A percentile compares a stretch with the other conserved stretches of the same genome.
These are phyloP conservation scores for Thalpophila matura DNA, from an alignment of 2,888 invertebrate genomes.

Conservation along the genomic window DNA sequence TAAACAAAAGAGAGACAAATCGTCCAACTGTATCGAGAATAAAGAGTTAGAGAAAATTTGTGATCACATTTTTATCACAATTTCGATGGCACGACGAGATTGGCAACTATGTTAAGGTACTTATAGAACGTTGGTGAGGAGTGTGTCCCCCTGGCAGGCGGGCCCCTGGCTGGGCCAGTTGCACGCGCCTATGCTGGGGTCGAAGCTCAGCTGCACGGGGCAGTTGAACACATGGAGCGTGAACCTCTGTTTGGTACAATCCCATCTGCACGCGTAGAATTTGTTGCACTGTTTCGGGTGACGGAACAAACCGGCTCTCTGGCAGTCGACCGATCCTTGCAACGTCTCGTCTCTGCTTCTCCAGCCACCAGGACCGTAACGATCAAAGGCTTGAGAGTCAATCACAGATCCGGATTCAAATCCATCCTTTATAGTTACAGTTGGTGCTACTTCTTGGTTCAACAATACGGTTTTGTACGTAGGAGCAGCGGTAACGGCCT, in stretches of 20 bases:
- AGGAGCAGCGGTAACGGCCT: conserved; percentile 83
- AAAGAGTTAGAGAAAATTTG: conserved; percentile 70
- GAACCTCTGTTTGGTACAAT: conserved; percentile 93
- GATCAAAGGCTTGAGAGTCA: conserved; percentile 89
- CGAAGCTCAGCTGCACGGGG: conserved; percentile 94
- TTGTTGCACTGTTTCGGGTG: conserved; percentile 95
- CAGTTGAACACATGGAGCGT: conserved; percentile 95
- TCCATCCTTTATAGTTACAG: conserved; percentile 64
- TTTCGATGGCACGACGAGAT: conserved; percentile 87
- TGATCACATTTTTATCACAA: conserved; percentile 85
- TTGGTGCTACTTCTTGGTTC: conserved; percentile 79
- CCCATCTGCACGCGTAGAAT: conserved; percentile 96
- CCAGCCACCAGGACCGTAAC: conserved; percentile 92
- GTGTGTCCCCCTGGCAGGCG: conserved; percentile 93
- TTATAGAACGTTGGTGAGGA: conserved; percentile 90
- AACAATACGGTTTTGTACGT: conserved; percentile 83
- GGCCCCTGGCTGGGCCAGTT: conserved; percentile 96
- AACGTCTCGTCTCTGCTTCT: conserved; percentile 91
- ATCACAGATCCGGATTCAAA: conserved; percentile 68
- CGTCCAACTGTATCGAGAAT: conserved; percentile 68
- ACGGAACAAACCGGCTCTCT: conserved; percentile 91
- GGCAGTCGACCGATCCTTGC: conserved; percentile 91
- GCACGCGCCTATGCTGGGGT: conserved; percentile 94
- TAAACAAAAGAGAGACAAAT: conserved; percentile 80
- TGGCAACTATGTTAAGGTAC: conserved; percentile 64